phyloP scores from a whole-genome alignment of 2,113 vertebrate genomes.

The Apodemus sylvaticus region DNA sequence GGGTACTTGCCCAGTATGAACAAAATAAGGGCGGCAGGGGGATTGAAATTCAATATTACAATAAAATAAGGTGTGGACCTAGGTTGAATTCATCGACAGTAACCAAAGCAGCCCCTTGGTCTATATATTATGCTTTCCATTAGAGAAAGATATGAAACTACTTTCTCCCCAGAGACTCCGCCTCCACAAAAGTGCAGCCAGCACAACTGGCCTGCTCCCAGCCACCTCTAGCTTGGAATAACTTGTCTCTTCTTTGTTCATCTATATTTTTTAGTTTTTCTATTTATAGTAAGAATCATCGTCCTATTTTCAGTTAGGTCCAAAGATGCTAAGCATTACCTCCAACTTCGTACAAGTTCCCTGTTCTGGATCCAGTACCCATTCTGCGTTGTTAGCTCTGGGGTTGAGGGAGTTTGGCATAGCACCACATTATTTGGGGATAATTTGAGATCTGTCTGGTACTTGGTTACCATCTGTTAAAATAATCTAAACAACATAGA shows the following conservation, averaged over 20 bases:
- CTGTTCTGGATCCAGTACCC: fast-evolving
- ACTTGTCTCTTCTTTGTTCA: background rate
- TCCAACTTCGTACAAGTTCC: background rate
- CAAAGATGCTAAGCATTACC: background rate
- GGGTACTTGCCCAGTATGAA: background rate
- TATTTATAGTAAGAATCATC: background rate
- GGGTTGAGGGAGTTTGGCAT: background rate
- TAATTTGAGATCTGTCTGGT: background rate
- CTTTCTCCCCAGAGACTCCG: fast-evolving
- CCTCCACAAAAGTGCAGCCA: background rate
- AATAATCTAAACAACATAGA: background rate
- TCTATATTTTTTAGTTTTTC: background rate
- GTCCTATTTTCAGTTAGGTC: background rate
- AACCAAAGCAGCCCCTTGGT: background rate
- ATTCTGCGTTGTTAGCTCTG: background rate
- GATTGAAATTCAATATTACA: background rate
- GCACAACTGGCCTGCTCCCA: background rate
- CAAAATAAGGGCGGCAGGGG: background rate
- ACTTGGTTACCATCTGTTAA: background rate
- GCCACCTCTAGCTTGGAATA: background rate
- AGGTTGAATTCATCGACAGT: fast-evolving
- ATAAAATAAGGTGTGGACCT: background rate
- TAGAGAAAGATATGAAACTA: background rate
- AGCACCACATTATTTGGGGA: background rate
- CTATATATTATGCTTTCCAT: fast-evolving